phyloP scores from a whole-genome alignment of 2,888 invertebrate genomes.

The Oscheius sp. region DNA sequence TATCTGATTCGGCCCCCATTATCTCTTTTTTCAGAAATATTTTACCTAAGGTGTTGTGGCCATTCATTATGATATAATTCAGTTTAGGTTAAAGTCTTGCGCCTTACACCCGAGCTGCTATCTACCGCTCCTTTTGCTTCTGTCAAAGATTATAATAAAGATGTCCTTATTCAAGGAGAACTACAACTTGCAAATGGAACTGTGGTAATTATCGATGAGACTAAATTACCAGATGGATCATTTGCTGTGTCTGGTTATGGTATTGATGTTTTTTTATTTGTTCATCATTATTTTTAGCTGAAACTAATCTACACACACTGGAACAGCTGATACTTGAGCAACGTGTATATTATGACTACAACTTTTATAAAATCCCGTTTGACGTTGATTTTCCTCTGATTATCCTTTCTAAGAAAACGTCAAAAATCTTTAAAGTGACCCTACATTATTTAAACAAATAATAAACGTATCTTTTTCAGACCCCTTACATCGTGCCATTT shows the following conservation, averaged over 20 bases:
- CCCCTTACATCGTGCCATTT: conserved; percentile 32
- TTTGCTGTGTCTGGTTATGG: conserved; percentile 31
- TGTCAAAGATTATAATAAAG: conserved; percentile 27
- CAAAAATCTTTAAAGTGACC: conserved; percentile 20
- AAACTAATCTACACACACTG: conserved; percentile 26
- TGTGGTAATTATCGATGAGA: conserved; percentile 33
- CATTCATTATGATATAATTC: background rate
- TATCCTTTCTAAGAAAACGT: conserved; percentile 29
- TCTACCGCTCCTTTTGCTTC: conserved; percentile 26
- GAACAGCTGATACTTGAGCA: conserved; percentile 36
- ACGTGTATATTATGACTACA: conserved; percentile 26
- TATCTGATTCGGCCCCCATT: conserved; percentile 11
- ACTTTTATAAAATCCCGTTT: conserved; percentile 27
- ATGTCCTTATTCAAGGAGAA: conserved; percentile 25
- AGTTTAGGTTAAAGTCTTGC: conserved; percentile 28
- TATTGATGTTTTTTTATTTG: background rate
- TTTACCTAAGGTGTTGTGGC: conserved; percentile 11
- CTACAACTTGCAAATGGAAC: conserved; percentile 35
- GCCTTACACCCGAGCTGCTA: conserved; percentile 20
- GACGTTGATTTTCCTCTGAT: conserved; percentile 35
- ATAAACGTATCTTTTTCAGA: conserved; percentile 15
- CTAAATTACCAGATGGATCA: conserved; percentile 27
- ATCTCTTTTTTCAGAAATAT: conserved; percentile 4
- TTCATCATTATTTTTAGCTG: conserved; percentile 3
- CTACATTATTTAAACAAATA: background rate